A percentile compares a stretch with the other conserved stretches of the same genome.
Conservation (phyloP, 2,797 vertebrate species). For the Anabas testudineus region DNA sequence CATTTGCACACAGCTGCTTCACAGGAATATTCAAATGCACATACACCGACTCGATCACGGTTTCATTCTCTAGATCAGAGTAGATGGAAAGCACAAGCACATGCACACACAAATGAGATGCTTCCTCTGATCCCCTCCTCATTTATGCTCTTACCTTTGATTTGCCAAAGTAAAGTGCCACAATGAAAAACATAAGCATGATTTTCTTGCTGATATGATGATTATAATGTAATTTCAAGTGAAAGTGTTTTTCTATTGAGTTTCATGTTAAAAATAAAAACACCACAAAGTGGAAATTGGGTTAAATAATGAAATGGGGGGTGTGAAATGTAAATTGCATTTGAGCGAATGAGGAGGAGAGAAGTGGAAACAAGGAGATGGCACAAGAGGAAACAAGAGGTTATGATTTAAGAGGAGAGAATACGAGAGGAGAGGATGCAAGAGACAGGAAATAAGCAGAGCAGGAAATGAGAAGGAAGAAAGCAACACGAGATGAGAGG, state of each 20-base stretch:
- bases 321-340: constrained; percentile 6
- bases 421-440: background rate
- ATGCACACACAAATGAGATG: background rate
- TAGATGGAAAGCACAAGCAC: constrained; percentile 3
- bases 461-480: background rate
- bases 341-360: background rate
- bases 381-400: too few relatives aligned
- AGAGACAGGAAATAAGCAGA: background rate
- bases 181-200: background rate
- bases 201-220: background rate
- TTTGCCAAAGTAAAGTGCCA: constrained; percentile 12
- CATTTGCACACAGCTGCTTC: constrained; percentile 72
- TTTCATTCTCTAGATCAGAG: constrained; percentile 14
- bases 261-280: constrained; percentile 1
- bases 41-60: constrained; percentile 2
- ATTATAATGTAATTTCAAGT: background rate
- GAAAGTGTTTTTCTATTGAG: background rate
- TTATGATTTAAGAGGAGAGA: background rate
- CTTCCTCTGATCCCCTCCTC: constrained; percentile 32
- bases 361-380: background rate
- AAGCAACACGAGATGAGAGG: background rate
- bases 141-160: constrained; percentile 17
- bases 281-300: background rate
- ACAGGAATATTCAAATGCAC: constrained; percentile 53
- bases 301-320: background rate